phyloP scores from a whole-genome alignment of 2,888 invertebrate species.

The Epistrophe grossulariae region DNA sequence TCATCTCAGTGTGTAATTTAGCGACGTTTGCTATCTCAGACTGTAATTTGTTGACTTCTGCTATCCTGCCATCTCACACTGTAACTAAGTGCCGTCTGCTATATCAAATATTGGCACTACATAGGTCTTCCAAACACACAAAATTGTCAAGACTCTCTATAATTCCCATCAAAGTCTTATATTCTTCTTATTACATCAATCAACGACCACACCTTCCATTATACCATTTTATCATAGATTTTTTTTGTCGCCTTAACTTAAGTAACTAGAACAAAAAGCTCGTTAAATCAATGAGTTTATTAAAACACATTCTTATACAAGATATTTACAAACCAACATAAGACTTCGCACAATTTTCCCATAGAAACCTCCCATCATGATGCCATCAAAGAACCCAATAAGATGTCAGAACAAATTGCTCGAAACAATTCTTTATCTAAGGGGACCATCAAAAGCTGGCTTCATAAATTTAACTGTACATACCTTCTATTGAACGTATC shows the following conservation, averaged over 20 bases:
- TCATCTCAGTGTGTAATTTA: too few relatives aligned
- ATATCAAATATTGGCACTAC: too few relatives aligned
- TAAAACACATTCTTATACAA: neutral
- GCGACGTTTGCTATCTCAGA: too few relatives aligned
- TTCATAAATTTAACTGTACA: conserved; percentile 68
- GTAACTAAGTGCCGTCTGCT: too few relatives aligned
- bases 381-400: conserved; percentile 13
- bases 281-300: conserved; percentile 12
- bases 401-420: conserved; percentile 33
- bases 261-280: conserved; percentile 20
- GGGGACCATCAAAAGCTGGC: conserved; percentile 37
- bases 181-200: neutral
- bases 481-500: conserved; percentile 38
- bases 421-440: conserved; percentile 36
- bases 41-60: too few relatives aligned
- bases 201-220: conserved; percentile 15
- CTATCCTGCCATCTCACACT: too few relatives aligned
- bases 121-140: too few relatives aligned
- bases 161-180: neutral
- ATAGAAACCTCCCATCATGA: conserved; percentile 11
- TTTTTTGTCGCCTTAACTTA: neutral
- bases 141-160: neutral
- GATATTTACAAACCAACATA: neutral
- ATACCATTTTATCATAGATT: conserved; percentile 13
- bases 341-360: neutral